These are phyloP conservation scores for Orchesella cincta DNA, from an alignment of 1,140 invertebrate species.

Conservation along the genomic window DNA sequence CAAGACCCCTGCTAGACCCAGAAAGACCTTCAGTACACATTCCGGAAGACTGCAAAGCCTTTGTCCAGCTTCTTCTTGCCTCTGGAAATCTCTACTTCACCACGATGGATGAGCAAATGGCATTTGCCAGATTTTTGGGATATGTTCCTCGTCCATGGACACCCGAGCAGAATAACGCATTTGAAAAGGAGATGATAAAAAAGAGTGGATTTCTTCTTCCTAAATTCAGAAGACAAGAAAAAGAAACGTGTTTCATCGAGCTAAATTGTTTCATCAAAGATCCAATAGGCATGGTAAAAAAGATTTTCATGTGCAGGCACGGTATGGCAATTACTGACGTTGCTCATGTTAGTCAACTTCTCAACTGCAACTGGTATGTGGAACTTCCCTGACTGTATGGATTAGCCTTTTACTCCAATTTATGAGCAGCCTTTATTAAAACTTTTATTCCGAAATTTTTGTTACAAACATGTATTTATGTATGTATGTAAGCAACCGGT, in stretches of 20 bases:
- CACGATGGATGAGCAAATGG: neutral
- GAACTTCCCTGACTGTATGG: too few relatives aligned
- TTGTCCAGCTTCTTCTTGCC: neutral
- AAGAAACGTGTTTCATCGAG: neutral
- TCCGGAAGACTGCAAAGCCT: neutral
- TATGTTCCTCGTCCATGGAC: neutral
- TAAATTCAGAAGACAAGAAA: slow-evolving; percentile 3
- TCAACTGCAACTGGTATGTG: slow-evolving; percentile 4
- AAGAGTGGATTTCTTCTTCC: slow-evolving; percentile 4
- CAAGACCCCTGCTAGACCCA: neutral
- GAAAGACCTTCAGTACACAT: neutral
- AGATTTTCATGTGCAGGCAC: slow-evolving; percentile 13
- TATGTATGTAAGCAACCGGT: too few relatives aligned
- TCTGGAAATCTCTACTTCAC: neutral
- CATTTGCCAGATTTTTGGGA: neutral
- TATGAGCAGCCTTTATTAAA: too few relatives aligned
- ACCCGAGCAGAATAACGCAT: slow-evolving; percentile 7
- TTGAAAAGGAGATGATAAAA: slow-evolving; percentile 21
- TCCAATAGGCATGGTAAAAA: neutral
- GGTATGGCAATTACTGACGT: neutral
- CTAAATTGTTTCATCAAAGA: neutral
- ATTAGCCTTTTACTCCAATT: too few relatives aligned
- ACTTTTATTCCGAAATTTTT: too few relatives aligned
- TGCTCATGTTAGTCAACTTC: neutral
- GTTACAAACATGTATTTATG: too few relatives aligned